Conservation (phyloP, 1,140 invertebrate genomes). For the Drosophila tropicalis region DNA sequence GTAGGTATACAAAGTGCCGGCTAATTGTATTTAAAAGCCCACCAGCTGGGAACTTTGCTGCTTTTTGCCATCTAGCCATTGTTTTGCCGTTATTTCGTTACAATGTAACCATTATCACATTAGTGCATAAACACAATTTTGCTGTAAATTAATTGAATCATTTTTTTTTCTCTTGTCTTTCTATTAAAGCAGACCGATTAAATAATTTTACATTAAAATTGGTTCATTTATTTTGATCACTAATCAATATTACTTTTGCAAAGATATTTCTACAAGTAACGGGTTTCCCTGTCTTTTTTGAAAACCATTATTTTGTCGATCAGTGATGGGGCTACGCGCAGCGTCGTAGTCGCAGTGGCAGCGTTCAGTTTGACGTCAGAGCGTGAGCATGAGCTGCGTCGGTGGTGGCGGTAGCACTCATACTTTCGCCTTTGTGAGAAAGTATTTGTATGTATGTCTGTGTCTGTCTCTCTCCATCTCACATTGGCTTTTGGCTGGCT, state of each 20-base stretch:
- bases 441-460: slow-evolving; percentile 1
- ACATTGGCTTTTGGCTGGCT: background rate
- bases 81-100: background rate
- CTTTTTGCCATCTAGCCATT: background rate
- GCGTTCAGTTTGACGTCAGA: slow-evolving; percentile 46
- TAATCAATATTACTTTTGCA: background rate
- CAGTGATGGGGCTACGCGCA: background rate
- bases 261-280: background rate
- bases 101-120: background rate
- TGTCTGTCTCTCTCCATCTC: slow-evolving; percentile 10
- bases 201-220: background rate
- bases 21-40: background rate
- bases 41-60: slow-evolving; percentile 22
- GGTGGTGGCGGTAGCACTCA: background rate
- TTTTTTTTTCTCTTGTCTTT: background rate
- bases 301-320: slow-evolving; percentile 1
- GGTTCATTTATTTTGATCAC: background rate
- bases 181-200: background rate
- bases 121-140: background rate
- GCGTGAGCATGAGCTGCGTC: background rate
- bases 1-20: background rate
- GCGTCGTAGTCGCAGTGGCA: background rate
- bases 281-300: background rate
- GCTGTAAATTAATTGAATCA: background rate
- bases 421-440: slow-evolving; percentile 3